These are phyloP conservation scores for Aplochiton taeniatus DNA, from an alignment of 2,797 vertebrate species.

Conservation along the genomic window DNA sequence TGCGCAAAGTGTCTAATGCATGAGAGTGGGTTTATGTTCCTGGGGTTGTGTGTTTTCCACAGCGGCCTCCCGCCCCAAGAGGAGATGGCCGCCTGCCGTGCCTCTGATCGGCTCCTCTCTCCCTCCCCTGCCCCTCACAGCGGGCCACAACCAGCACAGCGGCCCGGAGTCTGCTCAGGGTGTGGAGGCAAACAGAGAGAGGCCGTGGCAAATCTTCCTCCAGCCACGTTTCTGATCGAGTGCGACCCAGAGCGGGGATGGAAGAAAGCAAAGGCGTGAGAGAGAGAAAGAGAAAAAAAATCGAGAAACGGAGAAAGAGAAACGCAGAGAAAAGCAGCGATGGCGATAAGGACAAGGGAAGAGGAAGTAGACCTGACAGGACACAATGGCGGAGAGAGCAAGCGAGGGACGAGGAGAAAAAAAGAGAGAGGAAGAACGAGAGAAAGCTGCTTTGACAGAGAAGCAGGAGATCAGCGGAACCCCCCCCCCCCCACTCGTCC, in stretches of 20 bases:
- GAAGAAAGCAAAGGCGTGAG: not conserved
- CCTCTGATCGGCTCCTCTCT: not conserved
- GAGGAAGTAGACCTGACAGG: too few relatives aligned
- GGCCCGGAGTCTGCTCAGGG: slow-evolving; percentile 42
- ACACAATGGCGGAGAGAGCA: not conserved
- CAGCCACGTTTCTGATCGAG: not conserved
- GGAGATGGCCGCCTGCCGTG: not conserved
- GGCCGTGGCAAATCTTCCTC: slow-evolving; percentile 54
- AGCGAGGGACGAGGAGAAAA: slow-evolving; percentile 4
- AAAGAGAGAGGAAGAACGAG: slow-evolving; percentile 13
- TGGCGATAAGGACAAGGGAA: not conserved
- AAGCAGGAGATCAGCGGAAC: slow-evolving; percentile 9
- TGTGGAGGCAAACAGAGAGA: slow-evolving; percentile 33
- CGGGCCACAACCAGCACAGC: slow-evolving; percentile 10
- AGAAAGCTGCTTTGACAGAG: slow-evolving; percentile 2
- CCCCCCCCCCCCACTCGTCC: not conserved
- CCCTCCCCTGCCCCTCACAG: slow-evolving; percentile 46
- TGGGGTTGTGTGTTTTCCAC: slow-evolving; percentile 8
- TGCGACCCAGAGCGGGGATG: not conserved
- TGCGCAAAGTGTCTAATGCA: not conserved
- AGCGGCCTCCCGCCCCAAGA: slow-evolving; percentile 41
- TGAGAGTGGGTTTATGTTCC: slow-evolving; percentile 16
- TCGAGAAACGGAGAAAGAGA: not conserved
- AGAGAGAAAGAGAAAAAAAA: not conserved
- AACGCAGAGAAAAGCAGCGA: not conserved